Evolutionary conservation across 2,888 invertebrate species (phyloP), one percentile per base, ranked within the genome.

Genomic region (Archaeoteleia sp.): DNA sequence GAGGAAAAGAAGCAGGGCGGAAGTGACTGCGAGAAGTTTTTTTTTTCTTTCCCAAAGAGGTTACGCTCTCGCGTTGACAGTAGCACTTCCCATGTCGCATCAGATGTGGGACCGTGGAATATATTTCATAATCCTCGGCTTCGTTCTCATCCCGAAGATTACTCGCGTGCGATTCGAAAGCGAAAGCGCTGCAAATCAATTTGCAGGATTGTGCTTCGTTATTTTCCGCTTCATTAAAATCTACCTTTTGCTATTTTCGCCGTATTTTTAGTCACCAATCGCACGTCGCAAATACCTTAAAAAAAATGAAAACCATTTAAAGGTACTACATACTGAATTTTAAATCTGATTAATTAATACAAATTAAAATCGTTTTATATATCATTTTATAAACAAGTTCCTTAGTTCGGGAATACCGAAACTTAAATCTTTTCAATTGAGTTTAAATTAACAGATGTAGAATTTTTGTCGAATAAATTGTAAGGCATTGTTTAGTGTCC

Each of bases 121-220:
- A 66, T 67, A 70, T 68, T 66, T 68, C 71, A 63, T 66, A 71
- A 68, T 67, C 66, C 63, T 10, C 6, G 14, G 8, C 32, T 35
- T 14, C n/a, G 40, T 67, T 73, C 71, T 60, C 73, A 71, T 61
- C 67, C 57, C 10, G 62, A 63, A 60, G 61, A 69, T 67, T 65
- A 54, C 58, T 29, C 9, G 25, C 23, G 61, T 65, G 67, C 53
- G 32, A 58, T 54, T 49, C 54, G 53, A 72, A 68, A 68, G 71
- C 69, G 69, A 70, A 73, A 71, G 71, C 67, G 55, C 51, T 42
- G 58, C 63, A 58, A 68, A 70, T 68, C 68, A 68, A 70, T 65
- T 58, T 53, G 46, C 35, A 20, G 51, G 35, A 58, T 65, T 65
- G 8, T 32, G 35, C 25, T 46, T 65, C 53, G 57, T 65, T 65